Percentiles rank a stretch among this genome's conserved stretches.
These are phyloP conservation scores for Phaetusa simplex DNA, from an alignment of 2,113 vertebrate species.

Conservation along the genomic window DNA sequence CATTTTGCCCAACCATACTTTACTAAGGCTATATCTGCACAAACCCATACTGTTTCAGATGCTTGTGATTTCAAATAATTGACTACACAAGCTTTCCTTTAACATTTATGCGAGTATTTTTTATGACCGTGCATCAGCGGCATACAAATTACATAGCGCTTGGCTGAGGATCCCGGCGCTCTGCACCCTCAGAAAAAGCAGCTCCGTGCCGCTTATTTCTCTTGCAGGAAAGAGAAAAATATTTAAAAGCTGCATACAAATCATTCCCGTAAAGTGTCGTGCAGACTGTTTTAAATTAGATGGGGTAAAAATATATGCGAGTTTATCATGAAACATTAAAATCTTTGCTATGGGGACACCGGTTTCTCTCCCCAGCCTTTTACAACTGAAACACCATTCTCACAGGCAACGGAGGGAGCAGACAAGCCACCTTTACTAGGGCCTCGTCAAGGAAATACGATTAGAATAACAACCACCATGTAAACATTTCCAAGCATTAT, in stretches of 20 bases:
- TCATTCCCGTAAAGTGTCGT: background rate
- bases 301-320: background rate
- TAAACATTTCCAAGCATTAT: background rate
- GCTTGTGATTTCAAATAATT: background rate
- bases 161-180: background rate
- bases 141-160: constrained; percentile 36
- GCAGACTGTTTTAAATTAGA: constrained; percentile 43
- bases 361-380: background rate
- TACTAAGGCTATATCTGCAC: background rate
- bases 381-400: background rate
- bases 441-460: background rate
- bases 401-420: background rate
- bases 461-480: background rate
- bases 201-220: background rate
- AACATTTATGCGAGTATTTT: background rate
- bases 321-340: background rate
- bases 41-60: background rate
- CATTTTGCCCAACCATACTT: background rate
- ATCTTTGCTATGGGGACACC: background rate
- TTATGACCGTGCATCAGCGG: background rate
- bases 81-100: background rate
- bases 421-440: background rate
- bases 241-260: constrained; percentile 31
- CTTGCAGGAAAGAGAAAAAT: background rate
- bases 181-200: background rate